Conservation (phyloP, 2,113 vertebrate species). For the Dasyurus viverrinus region DNA sequence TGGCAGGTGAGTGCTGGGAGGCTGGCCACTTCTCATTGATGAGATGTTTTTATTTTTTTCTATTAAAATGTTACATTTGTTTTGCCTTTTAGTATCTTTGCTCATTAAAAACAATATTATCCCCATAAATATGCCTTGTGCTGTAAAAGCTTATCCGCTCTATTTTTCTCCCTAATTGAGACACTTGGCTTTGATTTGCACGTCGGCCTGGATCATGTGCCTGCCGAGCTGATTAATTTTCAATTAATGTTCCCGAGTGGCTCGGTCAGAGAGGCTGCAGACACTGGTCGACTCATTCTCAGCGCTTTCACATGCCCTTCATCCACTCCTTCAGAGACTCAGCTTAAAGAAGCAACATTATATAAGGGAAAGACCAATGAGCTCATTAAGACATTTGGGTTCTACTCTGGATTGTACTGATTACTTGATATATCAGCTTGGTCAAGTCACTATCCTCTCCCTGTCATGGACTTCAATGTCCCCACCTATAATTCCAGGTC, state of each 20-base stretch:
- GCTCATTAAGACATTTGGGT: neutral
- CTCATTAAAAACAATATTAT: constrained; percentile 67
- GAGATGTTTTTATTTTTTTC: constrained; percentile 75
- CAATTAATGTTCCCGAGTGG: constrained; percentile 76
- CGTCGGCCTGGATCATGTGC: constrained; percentile 48
- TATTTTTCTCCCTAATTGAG: constrained; percentile 79
- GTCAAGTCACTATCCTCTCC: neutral
- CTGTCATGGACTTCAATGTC: neutral
- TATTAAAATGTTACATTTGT: constrained; percentile 80
- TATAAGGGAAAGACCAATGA: neutral
- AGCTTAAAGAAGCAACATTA: neutral
- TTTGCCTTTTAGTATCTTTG: constrained; percentile 67
- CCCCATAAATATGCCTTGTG: constrained; percentile 59
- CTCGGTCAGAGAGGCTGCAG: constrained; percentile 54
- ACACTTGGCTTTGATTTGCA: constrained; percentile 77
- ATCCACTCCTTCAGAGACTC: neutral
- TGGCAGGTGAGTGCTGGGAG: neutral
- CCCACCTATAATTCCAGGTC: neutral
- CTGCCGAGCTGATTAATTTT: constrained; percentile 79
- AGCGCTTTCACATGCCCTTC: neutral
- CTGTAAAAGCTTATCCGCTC: constrained; percentile 54
- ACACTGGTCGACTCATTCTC: neutral
- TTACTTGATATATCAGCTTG: neutral
- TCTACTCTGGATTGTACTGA: neutral
- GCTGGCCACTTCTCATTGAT: constrained; percentile 46